These are phyloP conservation scores for Standfussiana lucernea DNA, from an alignment of 2,888 invertebrate genomes.

Conservation along the genomic window DNA sequence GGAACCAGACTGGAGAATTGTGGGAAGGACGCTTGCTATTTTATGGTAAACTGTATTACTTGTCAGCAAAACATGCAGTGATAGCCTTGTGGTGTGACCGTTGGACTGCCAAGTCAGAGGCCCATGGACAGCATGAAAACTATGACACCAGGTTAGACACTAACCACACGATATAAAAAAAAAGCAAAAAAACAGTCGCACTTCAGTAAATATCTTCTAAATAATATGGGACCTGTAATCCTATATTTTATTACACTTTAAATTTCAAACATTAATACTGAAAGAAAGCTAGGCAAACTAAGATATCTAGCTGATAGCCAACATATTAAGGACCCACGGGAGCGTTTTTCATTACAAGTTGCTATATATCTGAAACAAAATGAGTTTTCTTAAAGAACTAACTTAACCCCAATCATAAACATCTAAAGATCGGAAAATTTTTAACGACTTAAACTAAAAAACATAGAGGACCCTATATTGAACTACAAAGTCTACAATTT, in stretches of 20 bases:
- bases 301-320: neutral
- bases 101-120: too few species aligned
- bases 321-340: neutral
- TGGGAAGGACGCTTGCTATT: neutral
- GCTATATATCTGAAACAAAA: neutral
- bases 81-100: too few species aligned
- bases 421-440: too few species aligned
- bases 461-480: neutral
- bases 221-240: neutral
- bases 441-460: too few species aligned
- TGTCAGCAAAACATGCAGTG: neutral
- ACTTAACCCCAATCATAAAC: neutral
- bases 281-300: neutral
- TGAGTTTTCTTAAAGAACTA: neutral
- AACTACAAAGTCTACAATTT: neutral
- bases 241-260: neutral
- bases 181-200: neutral
- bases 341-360: too few species aligned
- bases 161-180: too few species aligned
- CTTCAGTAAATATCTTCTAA: neutral
- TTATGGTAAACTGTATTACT: neutral
- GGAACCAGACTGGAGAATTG: conserved; percentile 37
- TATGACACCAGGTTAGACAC: too few species aligned
- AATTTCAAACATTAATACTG: neutral
- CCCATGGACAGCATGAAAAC: too few species aligned